Evolutionary conservation across 2,113 vertebrate species (phyloP).

Genomic region (Jaculus jaculus): DNA sequence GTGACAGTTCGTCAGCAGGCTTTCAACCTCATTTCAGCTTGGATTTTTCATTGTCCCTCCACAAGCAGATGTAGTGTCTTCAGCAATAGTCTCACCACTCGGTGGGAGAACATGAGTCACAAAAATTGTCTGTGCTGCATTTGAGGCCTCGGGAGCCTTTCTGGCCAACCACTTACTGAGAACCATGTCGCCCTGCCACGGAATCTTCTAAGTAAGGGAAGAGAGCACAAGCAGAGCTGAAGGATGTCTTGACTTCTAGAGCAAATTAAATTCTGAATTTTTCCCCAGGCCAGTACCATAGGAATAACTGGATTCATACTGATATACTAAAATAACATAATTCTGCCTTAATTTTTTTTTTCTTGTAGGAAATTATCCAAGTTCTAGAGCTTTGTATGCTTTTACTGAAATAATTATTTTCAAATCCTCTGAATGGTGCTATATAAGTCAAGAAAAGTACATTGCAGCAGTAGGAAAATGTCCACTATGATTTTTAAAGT

Average conservation of each 20-base stretch:
- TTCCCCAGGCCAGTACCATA: not conserved
- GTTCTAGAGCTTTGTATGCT: conserved; percentile 34
- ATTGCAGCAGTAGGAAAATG: not conserved
- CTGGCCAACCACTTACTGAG: too few species aligned
- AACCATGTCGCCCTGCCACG: too few species aligned
- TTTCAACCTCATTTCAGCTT: too few species aligned
- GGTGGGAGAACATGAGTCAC: too few species aligned
- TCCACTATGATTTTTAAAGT: not conserved
- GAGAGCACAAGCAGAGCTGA: not conserved
- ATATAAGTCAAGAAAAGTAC: conserved; percentile 16
- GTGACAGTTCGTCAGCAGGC: too few species aligned
- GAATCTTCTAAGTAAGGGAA: not conserved
- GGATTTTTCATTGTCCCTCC: too few species aligned
- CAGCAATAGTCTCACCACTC: too few species aligned
- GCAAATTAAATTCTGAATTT: not conserved
- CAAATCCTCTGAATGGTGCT: conserved; percentile 30
- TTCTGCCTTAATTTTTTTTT: conserved; percentile 64
- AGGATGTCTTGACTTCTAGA: not conserved
- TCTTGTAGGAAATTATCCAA: conserved; percentile 56
- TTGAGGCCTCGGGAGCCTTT: too few species aligned
- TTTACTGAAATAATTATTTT: conserved; percentile 65
- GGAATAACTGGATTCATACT: not conserved
- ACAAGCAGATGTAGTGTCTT: too few species aligned
- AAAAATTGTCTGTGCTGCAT: too few species aligned
- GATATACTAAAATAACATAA: conserved; percentile 5